Percentiles rank a stretch among this genome's conserved stretches.
phyloP scores from a whole-genome alignment of 2,888 invertebrate genomes.

The Odontomyia ornata region DNA sequence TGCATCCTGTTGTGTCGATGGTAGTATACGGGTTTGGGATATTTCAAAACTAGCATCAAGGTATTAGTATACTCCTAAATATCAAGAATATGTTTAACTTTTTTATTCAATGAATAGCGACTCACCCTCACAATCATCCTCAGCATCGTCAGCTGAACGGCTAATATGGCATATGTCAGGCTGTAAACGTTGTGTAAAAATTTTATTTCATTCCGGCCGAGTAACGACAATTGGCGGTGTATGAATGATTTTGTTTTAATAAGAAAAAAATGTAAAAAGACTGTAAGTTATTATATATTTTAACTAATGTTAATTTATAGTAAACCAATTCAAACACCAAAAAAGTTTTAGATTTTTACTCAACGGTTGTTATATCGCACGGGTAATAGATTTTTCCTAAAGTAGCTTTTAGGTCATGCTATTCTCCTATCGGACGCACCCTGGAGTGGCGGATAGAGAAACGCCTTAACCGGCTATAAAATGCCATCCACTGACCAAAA shows the following conservation, averaged over 20 bases:
- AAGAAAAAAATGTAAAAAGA: constrained; percentile 22
- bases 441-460: too few species aligned
- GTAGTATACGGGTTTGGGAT: constrained; percentile 74
- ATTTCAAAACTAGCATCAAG: constrained; percentile 56
- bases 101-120: constrained; percentile 24
- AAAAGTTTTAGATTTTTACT: not conserved
- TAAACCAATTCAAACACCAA: constrained; percentile 1
- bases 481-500: too few species aligned
- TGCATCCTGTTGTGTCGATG: constrained; percentile 75
- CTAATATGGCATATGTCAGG: constrained; percentile 48
- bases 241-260: constrained; percentile 6
- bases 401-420: too few species aligned
- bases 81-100: not conserved
- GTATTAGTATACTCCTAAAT: constrained; percentile 21
- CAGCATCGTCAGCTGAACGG: constrained; percentile 39
- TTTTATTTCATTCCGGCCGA: constrained; percentile 56
- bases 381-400: too few species aligned
- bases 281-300: constrained; percentile 36
- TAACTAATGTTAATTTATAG: constrained; percentile 39
- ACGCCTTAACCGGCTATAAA: too few species aligned
- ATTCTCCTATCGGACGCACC: too few species aligned
- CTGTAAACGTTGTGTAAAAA: constrained; percentile 51
- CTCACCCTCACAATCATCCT: constrained; percentile 40
- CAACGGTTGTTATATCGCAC: too few species aligned
- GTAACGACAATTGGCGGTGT: constrained; percentile 57